These are phyloP conservation scores for Eucriotettix oculatus DNA, from an alignment of 2,888 invertebrate species.

Conservation along the genomic window DNA sequence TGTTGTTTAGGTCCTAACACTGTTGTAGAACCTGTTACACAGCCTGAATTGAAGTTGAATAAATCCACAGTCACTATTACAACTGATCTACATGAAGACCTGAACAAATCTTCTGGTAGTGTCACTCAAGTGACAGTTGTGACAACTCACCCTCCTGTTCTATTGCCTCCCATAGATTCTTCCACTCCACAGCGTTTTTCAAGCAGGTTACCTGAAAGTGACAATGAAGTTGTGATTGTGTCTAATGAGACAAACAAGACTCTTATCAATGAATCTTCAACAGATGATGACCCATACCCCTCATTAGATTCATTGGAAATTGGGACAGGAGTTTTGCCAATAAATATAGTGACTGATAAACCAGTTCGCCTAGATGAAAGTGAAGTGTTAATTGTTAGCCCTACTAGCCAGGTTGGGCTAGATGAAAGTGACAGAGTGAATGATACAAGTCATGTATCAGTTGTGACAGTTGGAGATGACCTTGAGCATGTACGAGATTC, in stretches of 20 bases:
- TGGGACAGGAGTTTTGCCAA: conserved; percentile 17
- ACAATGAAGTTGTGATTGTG: conserved; percentile 63
- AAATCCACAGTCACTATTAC: conserved; percentile 12
- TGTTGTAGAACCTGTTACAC: conserved; percentile 6
- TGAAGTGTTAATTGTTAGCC: conserved; percentile 67
- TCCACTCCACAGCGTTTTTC: background rate
- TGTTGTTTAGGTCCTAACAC: background rate
- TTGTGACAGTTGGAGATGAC: conserved; percentile 75
- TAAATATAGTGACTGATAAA: conserved; percentile 17
- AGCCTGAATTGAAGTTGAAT: conserved; percentile 9
- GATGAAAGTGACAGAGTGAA: conserved; percentile 3
- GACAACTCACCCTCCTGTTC: conserved; percentile 61
- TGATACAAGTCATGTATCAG: conserved; percentile 82
- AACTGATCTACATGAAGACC: conserved; percentile 7
- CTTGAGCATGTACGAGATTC: conserved; percentile 58
- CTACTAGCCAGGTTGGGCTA: conserved; percentile 33
- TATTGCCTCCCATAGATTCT: conserved; percentile 35
- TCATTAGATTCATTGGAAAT: conserved; percentile 61
- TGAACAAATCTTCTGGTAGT: conserved; percentile 27
- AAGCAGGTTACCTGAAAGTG: conserved; percentile 8
- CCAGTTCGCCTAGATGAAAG: conserved; percentile 68
- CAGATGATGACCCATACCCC: conserved; percentile 55
- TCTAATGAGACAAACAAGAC: conserved; percentile 61
- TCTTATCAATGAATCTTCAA: conserved; percentile 46
- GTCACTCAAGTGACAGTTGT: conserved; percentile 70